Base-by-base conservation (phyloP, 2,888 invertebrate species). In the Phyllotreta striolata region DNA sequence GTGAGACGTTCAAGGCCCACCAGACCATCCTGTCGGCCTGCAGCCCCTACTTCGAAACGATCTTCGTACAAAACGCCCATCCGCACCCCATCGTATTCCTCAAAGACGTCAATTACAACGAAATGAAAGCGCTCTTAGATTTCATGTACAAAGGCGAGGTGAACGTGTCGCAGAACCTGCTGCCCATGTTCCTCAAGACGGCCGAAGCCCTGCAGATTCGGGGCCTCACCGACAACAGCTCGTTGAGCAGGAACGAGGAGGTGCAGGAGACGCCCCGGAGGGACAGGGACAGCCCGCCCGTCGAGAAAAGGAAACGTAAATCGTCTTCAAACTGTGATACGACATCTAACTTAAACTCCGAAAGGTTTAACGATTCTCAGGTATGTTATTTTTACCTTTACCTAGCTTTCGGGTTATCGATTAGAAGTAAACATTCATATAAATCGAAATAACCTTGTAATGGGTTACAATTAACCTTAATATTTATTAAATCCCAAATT, bases 1-100 rank as follows among this genome's bases (percentile, higher is more conserved):
- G 93, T 78, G 91, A 93, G 83, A 91, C 91, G 79, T 91, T 92
- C 82, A 91, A 92, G 88, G 95, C 95, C 79, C 95, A 95, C 85
- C 94, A 95, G 85, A 93, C 93, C 74, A 93, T 95, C 83, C 86
- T 95, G 75, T 95, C 95, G 68, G 95, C 95, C 76, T 95, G 95
- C 84, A 95, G 95, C 85, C 94, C 95, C 71, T 95, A 95, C 85
- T 95, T 95, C 84, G 94, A 95, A 86, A 92, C 87, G 81, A 90
- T 95, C 85, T 93, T 94, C 84, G 87, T 93, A 79, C 91, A 92
- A 84, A 94, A 93, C 82, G 87, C 86, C 74, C 93, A 94, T 85
- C 93, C 93, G 78, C 94, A 94, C 84, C 94, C 93, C 66, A 94
- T 95, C 81, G 93, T 95, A 84, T 93, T 93, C 84, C 88, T 95